phyloP scores from a whole-genome alignment of 2,888 invertebrate species.

The Barypeithes pellucidus region DNA sequence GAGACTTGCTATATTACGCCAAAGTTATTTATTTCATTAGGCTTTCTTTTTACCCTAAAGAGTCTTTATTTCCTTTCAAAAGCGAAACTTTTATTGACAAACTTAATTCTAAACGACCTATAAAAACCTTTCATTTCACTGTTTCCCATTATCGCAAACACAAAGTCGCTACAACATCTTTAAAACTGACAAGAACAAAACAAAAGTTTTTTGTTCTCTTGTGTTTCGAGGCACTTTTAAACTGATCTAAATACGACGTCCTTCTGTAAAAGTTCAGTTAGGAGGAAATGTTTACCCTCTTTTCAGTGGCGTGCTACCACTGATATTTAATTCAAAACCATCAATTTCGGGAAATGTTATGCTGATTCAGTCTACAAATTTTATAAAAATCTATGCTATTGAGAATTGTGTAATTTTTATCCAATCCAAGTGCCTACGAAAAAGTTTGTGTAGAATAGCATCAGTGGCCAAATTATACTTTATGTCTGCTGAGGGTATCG shows the following conservation, averaged over 20 bases:
- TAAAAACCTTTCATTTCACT: slow-evolving; percentile 31
- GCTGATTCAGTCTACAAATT: too few species aligned
- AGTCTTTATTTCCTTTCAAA: slow-evolving; percentile 15
- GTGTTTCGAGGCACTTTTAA: slow-evolving; percentile 25
- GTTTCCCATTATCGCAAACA: slow-evolving; percentile 27
- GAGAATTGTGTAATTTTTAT: too few species aligned
- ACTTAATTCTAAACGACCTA: slow-evolving; percentile 37
- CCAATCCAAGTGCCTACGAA: too few species aligned
- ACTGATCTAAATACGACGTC: slow-evolving; percentile 43
- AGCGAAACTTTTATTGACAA: slow-evolving; percentile 32
- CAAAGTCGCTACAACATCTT: slow-evolving; percentile 21
- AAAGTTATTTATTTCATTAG: slow-evolving; percentile 17
- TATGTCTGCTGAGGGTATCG: too few species aligned
- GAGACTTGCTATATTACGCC: not conserved
- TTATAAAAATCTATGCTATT: too few species aligned
- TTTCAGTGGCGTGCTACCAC: too few species aligned
- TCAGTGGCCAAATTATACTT: too few species aligned
- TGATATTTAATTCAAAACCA: too few species aligned
- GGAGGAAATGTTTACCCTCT: slow-evolving; percentile 43
- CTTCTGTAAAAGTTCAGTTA: slow-evolving; percentile 37
- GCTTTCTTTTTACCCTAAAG: slow-evolving; percentile 18
- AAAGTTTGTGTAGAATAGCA: too few species aligned
- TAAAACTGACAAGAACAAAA: slow-evolving; percentile 38
- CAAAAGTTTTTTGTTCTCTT: slow-evolving; percentile 45
- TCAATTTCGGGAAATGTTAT: too few species aligned